These are phyloP conservation scores for Drosophila tristis DNA, from an alignment of 1,140 invertebrate species.

Conservation along the genomic window DNA sequence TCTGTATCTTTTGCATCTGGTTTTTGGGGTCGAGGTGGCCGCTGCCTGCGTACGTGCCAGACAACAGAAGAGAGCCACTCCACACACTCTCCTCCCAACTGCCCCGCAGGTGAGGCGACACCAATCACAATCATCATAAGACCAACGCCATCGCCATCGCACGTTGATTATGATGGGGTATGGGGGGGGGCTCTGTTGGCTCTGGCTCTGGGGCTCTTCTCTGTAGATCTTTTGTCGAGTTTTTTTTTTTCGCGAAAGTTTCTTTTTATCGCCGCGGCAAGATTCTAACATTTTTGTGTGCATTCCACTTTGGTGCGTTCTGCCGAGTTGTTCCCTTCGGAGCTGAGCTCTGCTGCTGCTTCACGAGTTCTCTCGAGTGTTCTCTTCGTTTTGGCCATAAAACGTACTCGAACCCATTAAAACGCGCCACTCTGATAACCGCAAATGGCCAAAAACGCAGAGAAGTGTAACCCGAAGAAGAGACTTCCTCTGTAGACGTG, in stretches of 20 bases:
- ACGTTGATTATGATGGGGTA: slow-evolving; percentile 68
- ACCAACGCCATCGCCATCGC: slow-evolving; percentile 59
- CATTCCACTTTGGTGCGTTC: slow-evolving; percentile 80
- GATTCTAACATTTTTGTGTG: slow-evolving; percentile 82
- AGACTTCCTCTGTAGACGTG: slow-evolving; percentile 42
- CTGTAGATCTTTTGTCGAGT: slow-evolving; percentile 38
- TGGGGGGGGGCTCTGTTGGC: no score
- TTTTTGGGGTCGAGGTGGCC: slow-evolving; percentile 31
- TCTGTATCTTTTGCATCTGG: slow-evolving; percentile 26
- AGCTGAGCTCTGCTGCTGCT: slow-evolving; percentile 1
- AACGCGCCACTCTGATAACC: slow-evolving; percentile 80
- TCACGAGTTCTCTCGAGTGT: slow-evolving; percentile 37
- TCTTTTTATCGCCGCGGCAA: slow-evolving; percentile 68
- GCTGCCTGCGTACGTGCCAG: slow-evolving; percentile 62
- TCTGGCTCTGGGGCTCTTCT: slow-evolving; percentile 19
- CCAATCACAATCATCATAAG: slow-evolving; percentile 82
- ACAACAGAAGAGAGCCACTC: slow-evolving; percentile 7
- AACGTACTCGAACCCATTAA: slow-evolving; percentile 82
- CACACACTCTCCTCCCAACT: no score
- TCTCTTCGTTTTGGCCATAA: slow-evolving; percentile 68
- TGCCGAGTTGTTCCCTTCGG: slow-evolving; percentile 10
- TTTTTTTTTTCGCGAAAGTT: slow-evolving; percentile 61
- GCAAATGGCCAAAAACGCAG: slow-evolving; percentile 62
- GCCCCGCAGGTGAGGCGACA: slow-evolving; percentile 47
- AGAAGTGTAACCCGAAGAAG: slow-evolving; percentile 32